phyloP scores from a whole-genome alignment of 2,888 invertebrate species.

The Drosophila diplacantha region DNA sequence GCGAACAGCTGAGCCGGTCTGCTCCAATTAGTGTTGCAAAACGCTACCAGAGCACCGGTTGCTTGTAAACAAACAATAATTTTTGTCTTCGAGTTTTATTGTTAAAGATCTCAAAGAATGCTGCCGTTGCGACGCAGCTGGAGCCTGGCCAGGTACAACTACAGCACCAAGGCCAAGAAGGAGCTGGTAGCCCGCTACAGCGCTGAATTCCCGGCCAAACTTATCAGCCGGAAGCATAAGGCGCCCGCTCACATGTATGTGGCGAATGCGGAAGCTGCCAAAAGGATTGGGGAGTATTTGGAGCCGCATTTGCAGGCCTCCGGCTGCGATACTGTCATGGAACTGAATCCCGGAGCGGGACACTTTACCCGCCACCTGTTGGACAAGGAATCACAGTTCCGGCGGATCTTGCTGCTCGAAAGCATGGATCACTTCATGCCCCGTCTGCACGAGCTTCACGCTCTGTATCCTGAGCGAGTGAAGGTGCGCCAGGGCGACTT shows the following conservation, averaged over 20 bases:
- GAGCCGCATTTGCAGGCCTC: conserved; percentile 57
- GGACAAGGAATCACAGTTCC: conserved; percentile 77
- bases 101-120: conserved; percentile 36
- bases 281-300: conserved; percentile 62
- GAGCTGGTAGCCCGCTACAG: conserved; percentile 55
- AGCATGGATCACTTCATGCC: conserved; percentile 78
- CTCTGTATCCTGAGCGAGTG: conserved; percentile 63
- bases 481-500: conserved; percentile 79
- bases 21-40: conserved; percentile 8
- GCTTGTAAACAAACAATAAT: conserved; percentile 32
- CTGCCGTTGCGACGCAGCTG: conserved; percentile 42
- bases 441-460: conserved; percentile 74
- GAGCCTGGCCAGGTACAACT: conserved; percentile 16
- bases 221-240: conserved; percentile 71
- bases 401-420: conserved; percentile 82
- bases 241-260: conserved; percentile 68
- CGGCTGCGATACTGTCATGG: conserved; percentile 77
- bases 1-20: background rate
- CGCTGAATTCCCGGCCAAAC: conserved; percentile 68
- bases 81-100: background rate
- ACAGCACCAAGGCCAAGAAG: conserved; percentile 49
- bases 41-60: conserved; percentile 5
- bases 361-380: conserved; percentile 81
- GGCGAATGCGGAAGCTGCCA: conserved; percentile 61
- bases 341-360: conserved; percentile 85